These are phyloP conservation scores for Polymixis flavicincta DNA, from an alignment of 2,888 invertebrate genomes.

Conservation along the genomic window DNA sequence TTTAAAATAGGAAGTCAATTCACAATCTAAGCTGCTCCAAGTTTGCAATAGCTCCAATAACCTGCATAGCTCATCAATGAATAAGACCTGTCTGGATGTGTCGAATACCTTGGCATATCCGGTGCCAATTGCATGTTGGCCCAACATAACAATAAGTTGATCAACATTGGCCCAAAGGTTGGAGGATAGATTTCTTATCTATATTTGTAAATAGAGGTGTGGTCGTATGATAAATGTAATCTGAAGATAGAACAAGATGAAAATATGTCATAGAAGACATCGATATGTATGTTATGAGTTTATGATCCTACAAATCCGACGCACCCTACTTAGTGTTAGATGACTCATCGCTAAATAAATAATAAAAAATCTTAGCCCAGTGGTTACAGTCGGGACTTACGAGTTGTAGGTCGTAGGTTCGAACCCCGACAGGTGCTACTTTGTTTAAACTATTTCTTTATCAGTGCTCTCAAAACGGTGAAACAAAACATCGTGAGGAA, in stretches of 20 bases:
- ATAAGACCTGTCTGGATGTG: slow-evolving; percentile 53
- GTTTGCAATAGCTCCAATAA: slow-evolving; percentile 6
- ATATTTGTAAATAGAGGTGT: slow-evolving; percentile 49
- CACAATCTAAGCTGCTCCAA: slow-evolving; percentile 7
- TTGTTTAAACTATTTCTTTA: too few relatives aligned
- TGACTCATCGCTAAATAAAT: too few relatives aligned
- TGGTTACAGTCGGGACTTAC: too few relatives aligned
- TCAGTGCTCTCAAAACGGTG: too few relatives aligned
- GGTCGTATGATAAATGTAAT: slow-evolving; percentile 26
- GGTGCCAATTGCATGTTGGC: slow-evolving; percentile 57
- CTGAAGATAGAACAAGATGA: slow-evolving; percentile 30
- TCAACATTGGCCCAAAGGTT: slow-evolving; percentile 29
- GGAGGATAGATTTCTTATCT: slow-evolving; percentile 47
- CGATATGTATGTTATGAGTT: not conserved
- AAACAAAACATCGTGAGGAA: too few relatives aligned
- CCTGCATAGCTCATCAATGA: slow-evolving; percentile 38
- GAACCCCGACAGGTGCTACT: too few relatives aligned
- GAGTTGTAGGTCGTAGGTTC: too few relatives aligned
- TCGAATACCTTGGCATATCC: slow-evolving; percentile 56
- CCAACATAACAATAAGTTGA: slow-evolving; percentile 17
- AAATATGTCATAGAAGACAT: not conserved
- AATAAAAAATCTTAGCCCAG: too few relatives aligned
- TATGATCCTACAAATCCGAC: not conserved
- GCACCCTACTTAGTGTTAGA: too few relatives aligned
- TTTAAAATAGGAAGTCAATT: not conserved